A percentile compares a stretch with the other conserved stretches of the same genome.
Evolutionary conservation across 53 echinoderm and acorn worm species (phyloP).

Genomic region (Henricia sp.): DNA sequence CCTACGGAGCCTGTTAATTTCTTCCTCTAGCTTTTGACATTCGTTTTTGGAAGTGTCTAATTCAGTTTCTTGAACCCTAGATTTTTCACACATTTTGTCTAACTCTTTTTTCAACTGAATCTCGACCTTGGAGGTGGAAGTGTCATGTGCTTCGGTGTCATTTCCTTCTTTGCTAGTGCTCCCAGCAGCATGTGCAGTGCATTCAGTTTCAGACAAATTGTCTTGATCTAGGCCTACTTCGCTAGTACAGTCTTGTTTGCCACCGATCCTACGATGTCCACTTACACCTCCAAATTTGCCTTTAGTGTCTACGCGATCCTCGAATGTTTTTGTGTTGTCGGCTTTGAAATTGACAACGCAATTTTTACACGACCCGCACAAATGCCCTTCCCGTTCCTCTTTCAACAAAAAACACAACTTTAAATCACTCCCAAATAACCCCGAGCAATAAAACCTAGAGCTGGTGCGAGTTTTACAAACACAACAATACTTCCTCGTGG

Average conservation of each 20-base stretch:
- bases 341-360: neutral
- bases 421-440: neutral
- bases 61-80: no score
- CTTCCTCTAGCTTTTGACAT: neutral
- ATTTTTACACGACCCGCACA: neutral
- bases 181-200: no score
- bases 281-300: neutral
- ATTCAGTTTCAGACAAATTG: no score
- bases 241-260: no score
- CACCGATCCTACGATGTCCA: no score
- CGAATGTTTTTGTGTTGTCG: neutral
- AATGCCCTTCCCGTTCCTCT: neutral
- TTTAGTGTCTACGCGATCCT: neutral
- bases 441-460: neutral
- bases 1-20: neutral
- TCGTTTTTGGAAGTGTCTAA: no score
- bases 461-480: neutral
- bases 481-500: neutral
- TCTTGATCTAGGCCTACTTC: no score
- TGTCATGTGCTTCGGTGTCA: no score
- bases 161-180: no score
- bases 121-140: no score
- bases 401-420: neutral
- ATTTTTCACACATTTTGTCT: no score
- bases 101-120: no score